These are phyloP conservation scores for Rhynchonycteris naso DNA, from an alignment of 2,797 vertebrate species.

Conservation along the genomic window DNA sequence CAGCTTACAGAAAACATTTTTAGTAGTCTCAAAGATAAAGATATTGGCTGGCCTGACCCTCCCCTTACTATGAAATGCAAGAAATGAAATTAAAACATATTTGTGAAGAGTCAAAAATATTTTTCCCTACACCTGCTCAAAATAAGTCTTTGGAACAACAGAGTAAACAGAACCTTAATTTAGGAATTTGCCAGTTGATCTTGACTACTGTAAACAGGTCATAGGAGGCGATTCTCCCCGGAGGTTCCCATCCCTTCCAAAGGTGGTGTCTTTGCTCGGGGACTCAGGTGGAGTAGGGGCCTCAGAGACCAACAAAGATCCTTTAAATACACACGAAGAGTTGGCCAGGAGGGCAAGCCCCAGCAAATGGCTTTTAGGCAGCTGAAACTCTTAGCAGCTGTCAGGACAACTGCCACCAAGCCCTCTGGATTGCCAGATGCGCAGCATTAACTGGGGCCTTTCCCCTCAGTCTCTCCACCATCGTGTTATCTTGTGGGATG, in stretches of 20 bases:
- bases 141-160: conserved; percentile 53
- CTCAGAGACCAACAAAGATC: background rate
- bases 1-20: background rate
- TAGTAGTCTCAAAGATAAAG: background rate
- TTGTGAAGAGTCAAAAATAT: conserved; percentile 51
- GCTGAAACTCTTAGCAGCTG: conserved; percentile 43
- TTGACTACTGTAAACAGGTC: background rate
- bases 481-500: background rate
- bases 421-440: background rate
- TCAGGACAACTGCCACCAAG: conserved; percentile 41
- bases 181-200: conserved; percentile 23
- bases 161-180: conserved; percentile 53
- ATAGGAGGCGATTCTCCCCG: background rate
- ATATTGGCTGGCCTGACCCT: background rate
- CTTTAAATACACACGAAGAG: conserved; percentile 7
- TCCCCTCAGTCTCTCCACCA: background rate
- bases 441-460: background rate
- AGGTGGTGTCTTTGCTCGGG: background rate
- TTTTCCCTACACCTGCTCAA: conserved; percentile 59
- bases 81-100: conserved; percentile 34
- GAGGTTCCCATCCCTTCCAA: background rate
- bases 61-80: background rate
- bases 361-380: conserved; percentile 59
- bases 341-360: conserved; percentile 17
- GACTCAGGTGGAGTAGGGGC: background rate